Evolutionary conservation across 1,140 invertebrate genomes (phyloP).

Genomic region (Mylabris phalerata): DNA sequence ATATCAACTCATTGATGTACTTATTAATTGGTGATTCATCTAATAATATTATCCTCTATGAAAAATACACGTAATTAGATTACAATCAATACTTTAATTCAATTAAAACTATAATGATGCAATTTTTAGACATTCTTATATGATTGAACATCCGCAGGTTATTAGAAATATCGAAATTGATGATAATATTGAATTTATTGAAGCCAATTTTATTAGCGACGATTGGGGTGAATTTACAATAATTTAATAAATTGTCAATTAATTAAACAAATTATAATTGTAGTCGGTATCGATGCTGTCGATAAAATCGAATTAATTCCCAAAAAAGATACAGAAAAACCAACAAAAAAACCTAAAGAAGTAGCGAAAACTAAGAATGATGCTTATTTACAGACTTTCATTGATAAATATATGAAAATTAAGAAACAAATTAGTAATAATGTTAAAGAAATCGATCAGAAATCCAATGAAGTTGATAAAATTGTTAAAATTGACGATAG

Average conservation of each 20-base stretch:
- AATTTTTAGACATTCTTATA: slow-evolving; percentile 29
- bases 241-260: background rate
- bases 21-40: slow-evolving; percentile 31
- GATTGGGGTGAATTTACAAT: slow-evolving; percentile 29
- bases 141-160: slow-evolving; percentile 25
- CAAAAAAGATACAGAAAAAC: background rate
- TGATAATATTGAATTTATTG: slow-evolving; percentile 14
- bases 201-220: slow-evolving; percentile 31
- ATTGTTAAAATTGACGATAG: background rate
- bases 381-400: slow-evolving; percentile 18
- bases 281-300: slow-evolving; percentile 24
- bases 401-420: slow-evolving; percentile 24
- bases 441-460: slow-evolving; percentile 1
- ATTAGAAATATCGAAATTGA: slow-evolving; percentile 14
- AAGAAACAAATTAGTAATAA: background rate
- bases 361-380: background rate
- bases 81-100: background rate
- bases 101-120: background rate
- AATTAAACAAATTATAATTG: slow-evolving; percentile 3
- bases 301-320: slow-evolving; percentile 3
- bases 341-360: background rate
- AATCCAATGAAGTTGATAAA: slow-evolving; percentile 1
- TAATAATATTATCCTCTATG: slow-evolving; percentile 32
- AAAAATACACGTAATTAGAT: slow-evolving; percentile 32
- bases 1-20: slow-evolving; percentile 25